A percentile compares a stretch with the other conserved stretches of the same genome.
phyloP scores from a whole-genome alignment of 1,140 invertebrate genomes.

The Amphibalanus amphitrite region DNA sequence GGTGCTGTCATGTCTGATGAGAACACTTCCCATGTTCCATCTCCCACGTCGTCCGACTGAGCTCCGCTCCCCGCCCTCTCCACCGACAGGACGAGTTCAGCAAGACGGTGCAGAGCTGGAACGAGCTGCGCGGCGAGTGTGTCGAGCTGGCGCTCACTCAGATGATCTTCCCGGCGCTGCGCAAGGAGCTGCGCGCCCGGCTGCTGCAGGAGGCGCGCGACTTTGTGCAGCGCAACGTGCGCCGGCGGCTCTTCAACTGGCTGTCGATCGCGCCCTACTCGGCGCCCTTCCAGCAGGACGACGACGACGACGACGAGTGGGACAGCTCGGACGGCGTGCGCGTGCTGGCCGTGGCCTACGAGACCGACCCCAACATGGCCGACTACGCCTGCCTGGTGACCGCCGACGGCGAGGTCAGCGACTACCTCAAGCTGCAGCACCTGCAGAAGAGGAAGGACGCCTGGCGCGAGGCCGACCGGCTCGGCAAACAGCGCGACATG shows the following conservation, averaged over 20 bases:
- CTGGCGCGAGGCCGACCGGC: slow-evolving; percentile 48
- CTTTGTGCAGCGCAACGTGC: slow-evolving; percentile 63
- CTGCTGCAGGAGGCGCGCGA: slow-evolving; percentile 77
- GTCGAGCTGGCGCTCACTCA: slow-evolving; percentile 73
- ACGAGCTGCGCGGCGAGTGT: slow-evolving; percentile 64
- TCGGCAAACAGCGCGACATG: slow-evolving; percentile 62
- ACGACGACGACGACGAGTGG: slow-evolving; percentile 91
- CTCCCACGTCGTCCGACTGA: slow-evolving; percentile 34
- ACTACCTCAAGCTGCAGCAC: slow-evolving; percentile 71
- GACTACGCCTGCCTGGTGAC: slow-evolving; percentile 75
- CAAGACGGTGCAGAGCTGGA: slow-evolving; percentile 92
- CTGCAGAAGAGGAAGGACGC: slow-evolving; percentile 64
- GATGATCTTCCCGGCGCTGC: slow-evolving; percentile 74
- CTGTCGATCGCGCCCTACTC: slow-evolving; percentile 76
- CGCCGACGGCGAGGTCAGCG: slow-evolving; percentile 76
- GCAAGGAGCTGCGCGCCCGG: slow-evolving; percentile 65
- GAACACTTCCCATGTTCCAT: too few species aligned
- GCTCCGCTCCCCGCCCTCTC: slow-evolving; percentile 22
- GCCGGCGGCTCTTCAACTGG: slow-evolving; percentile 74
- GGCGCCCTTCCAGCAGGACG: slow-evolving; percentile 44
- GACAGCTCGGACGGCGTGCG: slow-evolving; percentile 66
- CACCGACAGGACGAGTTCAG: slow-evolving; percentile 66
- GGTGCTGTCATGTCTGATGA: too few species aligned
- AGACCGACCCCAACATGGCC: slow-evolving; percentile 65
- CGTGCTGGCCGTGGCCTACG: slow-evolving; percentile 73